Conservation (phyloP, 2,113 vertebrate species). For the Chionomys nivalis region DNA sequence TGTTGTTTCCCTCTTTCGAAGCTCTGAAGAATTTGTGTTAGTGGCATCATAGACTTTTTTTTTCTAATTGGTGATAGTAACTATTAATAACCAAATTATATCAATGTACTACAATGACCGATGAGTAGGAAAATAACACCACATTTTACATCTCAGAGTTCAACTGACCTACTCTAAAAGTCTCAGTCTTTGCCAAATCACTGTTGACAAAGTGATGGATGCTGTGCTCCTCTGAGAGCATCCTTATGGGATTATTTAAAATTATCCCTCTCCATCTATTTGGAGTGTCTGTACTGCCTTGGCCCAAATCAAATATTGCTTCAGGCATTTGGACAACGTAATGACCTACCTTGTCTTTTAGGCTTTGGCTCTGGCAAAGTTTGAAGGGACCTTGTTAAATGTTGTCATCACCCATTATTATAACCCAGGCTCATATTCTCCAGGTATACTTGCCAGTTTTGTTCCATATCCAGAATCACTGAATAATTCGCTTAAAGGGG, state of each 20-base stretch:
- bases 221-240: constrained; percentile 50
- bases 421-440: constrained; percentile 37
- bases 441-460: background rate
- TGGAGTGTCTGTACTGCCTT: constrained; percentile 28
- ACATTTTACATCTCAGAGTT: constrained; percentile 55
- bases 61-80: background rate
- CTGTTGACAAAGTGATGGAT: constrained; percentile 71
- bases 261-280: background rate
- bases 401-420: background rate
- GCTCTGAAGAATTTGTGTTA: constrained; percentile 43
- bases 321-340: constrained; percentile 13
- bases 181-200: constrained; percentile 56
- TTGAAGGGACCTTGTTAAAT: constrained; percentile 20
- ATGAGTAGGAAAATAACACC: constrained; percentile 47
- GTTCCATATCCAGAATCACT: constrained; percentile 4
- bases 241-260: constrained; percentile 65
- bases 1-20: background rate
- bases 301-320: constrained; percentile 36
- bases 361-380: background rate
- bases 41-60: background rate
- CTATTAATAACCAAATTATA: constrained; percentile 27
- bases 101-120: constrained; percentile 35
- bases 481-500: constrained; percentile 12
- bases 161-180: constrained; percentile 31
- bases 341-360: constrained; percentile 42